Evolutionary conservation across 2,797 vertebrate genomes (phyloP).

Genomic region (Lepilemur septentrionalis): DNA sequence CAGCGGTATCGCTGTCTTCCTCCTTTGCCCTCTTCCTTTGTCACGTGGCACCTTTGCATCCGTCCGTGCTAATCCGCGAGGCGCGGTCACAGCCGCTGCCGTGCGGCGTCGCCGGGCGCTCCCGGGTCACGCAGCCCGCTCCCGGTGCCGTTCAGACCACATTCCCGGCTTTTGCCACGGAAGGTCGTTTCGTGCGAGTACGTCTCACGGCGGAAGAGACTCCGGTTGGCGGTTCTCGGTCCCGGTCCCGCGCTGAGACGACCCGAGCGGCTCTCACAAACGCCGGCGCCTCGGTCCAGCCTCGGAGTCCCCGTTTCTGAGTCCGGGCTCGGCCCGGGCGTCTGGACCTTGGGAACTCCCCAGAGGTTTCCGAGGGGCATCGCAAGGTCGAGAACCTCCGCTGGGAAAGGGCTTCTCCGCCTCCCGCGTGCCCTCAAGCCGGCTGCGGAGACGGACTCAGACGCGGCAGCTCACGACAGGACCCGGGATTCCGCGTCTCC

Average conservation of each 20-base stretch:
- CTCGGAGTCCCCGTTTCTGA: not conserved
- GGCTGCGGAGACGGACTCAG: not conserved
- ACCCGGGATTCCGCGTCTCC: not conserved
- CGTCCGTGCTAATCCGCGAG: not conserved
- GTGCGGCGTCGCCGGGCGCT: fast-evolving
- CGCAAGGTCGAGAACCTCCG: too few species aligned
- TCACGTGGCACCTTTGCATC: not conserved
- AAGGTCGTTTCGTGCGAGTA: not conserved
- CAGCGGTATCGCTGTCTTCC: not conserved
- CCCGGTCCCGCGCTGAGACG: not conserved
- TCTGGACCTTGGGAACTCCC: not conserved
- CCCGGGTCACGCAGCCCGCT: not conserved
- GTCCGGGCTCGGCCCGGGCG: not conserved
- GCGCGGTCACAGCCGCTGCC: too few species aligned
- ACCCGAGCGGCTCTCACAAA: not conserved
- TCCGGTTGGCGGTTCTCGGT: not conserved
- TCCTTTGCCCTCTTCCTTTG: not conserved
- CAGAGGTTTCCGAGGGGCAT: not conserved
- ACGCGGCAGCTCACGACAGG: not conserved
- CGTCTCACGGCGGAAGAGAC: not conserved
- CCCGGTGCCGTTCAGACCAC: not conserved
- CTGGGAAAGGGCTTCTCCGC: too few species aligned
- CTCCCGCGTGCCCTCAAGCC: too few species aligned
- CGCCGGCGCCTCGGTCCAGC: not conserved
- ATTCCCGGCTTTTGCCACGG: not conserved